These are phyloP conservation scores for Temnothorax curvispinosus DNA, from an alignment of 1,140 invertebrate species.

Conservation along the genomic window DNA sequence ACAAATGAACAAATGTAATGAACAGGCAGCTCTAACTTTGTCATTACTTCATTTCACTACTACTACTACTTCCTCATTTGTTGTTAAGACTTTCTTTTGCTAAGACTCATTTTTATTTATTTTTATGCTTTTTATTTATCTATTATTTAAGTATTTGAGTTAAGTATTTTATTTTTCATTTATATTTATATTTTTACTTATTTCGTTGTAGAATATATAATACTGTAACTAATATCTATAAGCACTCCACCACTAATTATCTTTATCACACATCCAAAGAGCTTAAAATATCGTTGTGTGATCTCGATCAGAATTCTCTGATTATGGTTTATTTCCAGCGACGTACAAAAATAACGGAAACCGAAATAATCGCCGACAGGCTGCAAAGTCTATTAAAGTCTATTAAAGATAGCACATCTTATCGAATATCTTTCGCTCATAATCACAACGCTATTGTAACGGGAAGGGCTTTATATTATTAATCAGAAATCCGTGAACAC, in stretches of 20 bases:
- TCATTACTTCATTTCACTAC: slow-evolving; percentile 13
- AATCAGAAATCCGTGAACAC: slow-evolving; percentile 66
- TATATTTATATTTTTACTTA: not conserved
- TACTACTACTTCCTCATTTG: not conserved
- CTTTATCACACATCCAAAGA: not conserved
- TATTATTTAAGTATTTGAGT: not conserved
- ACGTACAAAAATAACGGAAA: slow-evolving; percentile 2
- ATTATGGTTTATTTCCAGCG: slow-evolving; percentile 15
- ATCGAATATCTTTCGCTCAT: slow-evolving; percentile 49
- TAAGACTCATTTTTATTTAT: not conserved
- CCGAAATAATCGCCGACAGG: slow-evolving; percentile 32
- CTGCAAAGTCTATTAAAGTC: not conserved
- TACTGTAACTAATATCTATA: no score
- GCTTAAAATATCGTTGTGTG: not conserved
- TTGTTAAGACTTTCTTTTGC: not conserved
- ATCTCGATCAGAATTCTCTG: not conserved
- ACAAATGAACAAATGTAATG: not conserved
- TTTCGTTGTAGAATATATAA: not conserved
- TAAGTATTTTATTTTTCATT: not conserved
- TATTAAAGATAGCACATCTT: slow-evolving; percentile 50
- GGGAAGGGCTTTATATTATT: slow-evolving; percentile 56
- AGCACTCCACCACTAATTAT: not conserved
- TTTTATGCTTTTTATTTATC: not conserved
- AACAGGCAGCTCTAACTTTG: slow-evolving; percentile 4
- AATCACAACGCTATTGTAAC: not conserved